Conservation (phyloP, 2,113 vertebrate genomes). For the Onychostruthus taczanowskii region DNA sequence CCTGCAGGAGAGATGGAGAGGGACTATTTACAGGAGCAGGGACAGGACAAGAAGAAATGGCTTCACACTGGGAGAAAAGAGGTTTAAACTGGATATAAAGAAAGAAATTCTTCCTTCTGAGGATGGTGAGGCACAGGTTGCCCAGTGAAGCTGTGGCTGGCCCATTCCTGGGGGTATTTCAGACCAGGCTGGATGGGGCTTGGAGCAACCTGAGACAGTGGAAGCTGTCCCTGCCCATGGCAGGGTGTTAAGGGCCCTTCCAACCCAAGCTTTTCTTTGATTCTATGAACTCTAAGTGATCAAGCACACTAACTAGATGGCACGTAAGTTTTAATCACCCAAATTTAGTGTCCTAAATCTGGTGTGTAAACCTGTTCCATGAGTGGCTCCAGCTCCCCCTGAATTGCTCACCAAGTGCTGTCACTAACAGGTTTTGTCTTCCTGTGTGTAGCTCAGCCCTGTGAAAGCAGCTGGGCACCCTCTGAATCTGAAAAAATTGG, state of each 20-base stretch:
- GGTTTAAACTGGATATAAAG: not conserved
- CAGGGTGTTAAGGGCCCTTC: not conserved
- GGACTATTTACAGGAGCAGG: not conserved
- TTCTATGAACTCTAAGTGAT: not conserved
- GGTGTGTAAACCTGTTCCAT: not conserved
- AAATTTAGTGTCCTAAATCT: not conserved
- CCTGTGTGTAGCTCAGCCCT: not conserved
- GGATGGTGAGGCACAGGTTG: too few species aligned
- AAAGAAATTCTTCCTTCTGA: not conserved
- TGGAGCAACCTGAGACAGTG: not conserved
- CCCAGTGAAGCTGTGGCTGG: not conserved
- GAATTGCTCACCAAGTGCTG: fast-evolving
- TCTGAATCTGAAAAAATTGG: not conserved
- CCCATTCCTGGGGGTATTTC: not conserved
- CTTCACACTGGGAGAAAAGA: not conserved
- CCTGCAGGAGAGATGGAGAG: not conserved
- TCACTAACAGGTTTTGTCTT: fast-evolving
- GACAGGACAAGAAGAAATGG: not conserved
- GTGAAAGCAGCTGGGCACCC: not conserved
- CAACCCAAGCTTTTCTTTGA: not conserved
- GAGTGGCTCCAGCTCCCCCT: not conserved
- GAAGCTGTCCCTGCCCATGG: too few species aligned
- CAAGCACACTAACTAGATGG: not conserved
- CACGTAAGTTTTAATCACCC: not conserved
- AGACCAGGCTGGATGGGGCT: not conserved